A percentile compares a stretch with the other conserved stretches of the same genome.
Conservation (phyloP, 2,113 vertebrate species). For the Condylura cristata region DNA sequence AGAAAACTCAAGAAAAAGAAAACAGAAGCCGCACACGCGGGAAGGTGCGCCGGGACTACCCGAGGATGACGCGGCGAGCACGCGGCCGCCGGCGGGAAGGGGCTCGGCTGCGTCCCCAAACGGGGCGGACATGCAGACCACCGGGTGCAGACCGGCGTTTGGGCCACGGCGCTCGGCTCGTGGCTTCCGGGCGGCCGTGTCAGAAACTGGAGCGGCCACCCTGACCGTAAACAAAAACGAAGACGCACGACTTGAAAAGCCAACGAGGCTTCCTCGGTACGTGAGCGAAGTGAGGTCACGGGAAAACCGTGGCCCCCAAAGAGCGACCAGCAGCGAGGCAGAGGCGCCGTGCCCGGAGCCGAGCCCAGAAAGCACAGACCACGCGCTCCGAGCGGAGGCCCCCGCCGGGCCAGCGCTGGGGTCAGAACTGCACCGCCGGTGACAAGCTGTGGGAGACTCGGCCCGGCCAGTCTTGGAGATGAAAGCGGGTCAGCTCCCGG, state of each 20-base stretch:
- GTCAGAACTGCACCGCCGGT: neutral
- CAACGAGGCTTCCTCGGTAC: neutral
- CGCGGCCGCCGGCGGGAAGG: no score
- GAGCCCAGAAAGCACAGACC: neutral
- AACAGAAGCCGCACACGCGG: neutral
- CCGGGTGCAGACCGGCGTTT: no score
- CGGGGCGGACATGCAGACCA: no score
- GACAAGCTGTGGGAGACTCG: neutral
- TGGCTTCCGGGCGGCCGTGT: neutral
- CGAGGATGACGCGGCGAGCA: no score
- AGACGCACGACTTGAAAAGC: neutral
- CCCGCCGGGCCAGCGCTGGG: no score
- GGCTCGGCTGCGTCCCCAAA: no score
- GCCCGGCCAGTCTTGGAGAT: neutral
- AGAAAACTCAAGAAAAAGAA: neutral
- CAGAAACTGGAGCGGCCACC: neutral
- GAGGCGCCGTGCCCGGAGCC: neutral
- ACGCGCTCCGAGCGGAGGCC: no score
- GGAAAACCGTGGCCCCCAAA: neutral
- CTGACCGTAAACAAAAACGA: neutral
- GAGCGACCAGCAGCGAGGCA: neutral
- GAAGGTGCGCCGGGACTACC: no score
- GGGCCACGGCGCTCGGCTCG: no score
- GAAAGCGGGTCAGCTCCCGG: no score
- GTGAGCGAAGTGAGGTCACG: neutral